Percentiles rank a stretch among this genome's conserved stretches.
Evolutionary conservation across 2,888 invertebrate species (phyloP).

Genomic region (Polyommatus iphigenia): DNA sequence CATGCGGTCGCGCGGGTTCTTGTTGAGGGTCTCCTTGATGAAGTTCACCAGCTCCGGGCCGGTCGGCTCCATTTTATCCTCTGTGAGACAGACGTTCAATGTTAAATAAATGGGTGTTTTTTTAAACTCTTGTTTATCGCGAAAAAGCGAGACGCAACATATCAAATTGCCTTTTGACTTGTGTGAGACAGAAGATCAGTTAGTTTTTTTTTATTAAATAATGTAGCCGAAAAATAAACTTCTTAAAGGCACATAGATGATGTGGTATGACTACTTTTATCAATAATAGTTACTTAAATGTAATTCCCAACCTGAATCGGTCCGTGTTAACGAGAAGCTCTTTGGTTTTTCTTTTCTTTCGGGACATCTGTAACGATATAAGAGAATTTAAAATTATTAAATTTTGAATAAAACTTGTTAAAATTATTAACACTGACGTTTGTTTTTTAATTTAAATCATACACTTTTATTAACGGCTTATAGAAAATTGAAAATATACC

Average conservation of each 20-base stretch:
- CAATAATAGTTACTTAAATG: background rate
- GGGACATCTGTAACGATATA: constrained; percentile 58
- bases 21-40: constrained; percentile 93
- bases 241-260: too few species aligned
- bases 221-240: too few species aligned
- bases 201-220: too few species aligned
- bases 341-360: constrained; percentile 66
- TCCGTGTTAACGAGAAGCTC: constrained; percentile 56
- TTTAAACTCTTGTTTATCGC: background rate
- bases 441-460: too few species aligned
- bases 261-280: too few species aligned
- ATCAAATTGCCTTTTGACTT: background rate
- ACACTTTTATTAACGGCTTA: too few species aligned
- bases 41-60: constrained; percentile 90
- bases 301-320: constrained; percentile 58
- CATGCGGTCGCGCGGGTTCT: constrained; percentile 92
- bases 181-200: too few species aligned
- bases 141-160: background rate
- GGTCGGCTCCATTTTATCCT: constrained; percentile 59
- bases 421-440: too few species aligned
- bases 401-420: too few species aligned
- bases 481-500: constrained; percentile 44
- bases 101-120: background rate
- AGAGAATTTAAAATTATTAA: background rate
- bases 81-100: constrained; percentile 42